Base-by-base conservation (phyloP, 2,888 invertebrate species). In the Oligia strigilis region DNA sequence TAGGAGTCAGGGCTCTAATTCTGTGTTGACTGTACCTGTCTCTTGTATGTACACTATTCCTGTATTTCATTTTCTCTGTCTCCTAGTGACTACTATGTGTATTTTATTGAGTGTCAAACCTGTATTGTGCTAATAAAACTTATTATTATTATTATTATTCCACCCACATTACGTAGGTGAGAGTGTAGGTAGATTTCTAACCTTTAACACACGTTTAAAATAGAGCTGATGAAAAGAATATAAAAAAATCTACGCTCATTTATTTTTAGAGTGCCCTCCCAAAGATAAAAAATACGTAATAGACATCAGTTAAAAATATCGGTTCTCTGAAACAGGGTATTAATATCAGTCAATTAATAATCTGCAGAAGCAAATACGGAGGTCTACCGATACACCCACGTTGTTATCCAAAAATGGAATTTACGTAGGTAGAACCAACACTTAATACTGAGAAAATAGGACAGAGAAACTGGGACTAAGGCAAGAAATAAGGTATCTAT, bases 311-410 rank as follows among this genome's bases (percentile, higher is more conserved):
- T 19, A 66, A 49, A 66, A 49, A 58, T 66, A 36, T 13, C 14
- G 6, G 46, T 0, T 66, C 14, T 78, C n/a, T 66, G 49, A 43
- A 78, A 65, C 36, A 19, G 19, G 43, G 13, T 65, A 58, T 29
- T 52, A 19, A 23, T 77, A 77, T 36, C 64, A 77, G 9, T 11
- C 43, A 52, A 4, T 52, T 55, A 76, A 55, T 65, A 77, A 55
- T 65, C 9, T 46, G 6, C 55, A n/a, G 17, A 46, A 46, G 36
- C 43, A 75, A 75, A 23, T 58, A 60, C 29, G 67, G 11, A 17
- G 73, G 46, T 58, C 58, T 62, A 73, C 11, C 36, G 17, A 62
- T 19, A 75, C n/a, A 19, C 49, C 62, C 40, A 49, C n/a, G 49
- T 40, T 60, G 1, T 52, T 67, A 29, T 60, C 13, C 13, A 11